Evolutionary conservation across 2,797 vertebrate species (phyloP), one percentile per base, ranked within the genome.

Genomic region (Lindbergichthys nudifrons): DNA sequence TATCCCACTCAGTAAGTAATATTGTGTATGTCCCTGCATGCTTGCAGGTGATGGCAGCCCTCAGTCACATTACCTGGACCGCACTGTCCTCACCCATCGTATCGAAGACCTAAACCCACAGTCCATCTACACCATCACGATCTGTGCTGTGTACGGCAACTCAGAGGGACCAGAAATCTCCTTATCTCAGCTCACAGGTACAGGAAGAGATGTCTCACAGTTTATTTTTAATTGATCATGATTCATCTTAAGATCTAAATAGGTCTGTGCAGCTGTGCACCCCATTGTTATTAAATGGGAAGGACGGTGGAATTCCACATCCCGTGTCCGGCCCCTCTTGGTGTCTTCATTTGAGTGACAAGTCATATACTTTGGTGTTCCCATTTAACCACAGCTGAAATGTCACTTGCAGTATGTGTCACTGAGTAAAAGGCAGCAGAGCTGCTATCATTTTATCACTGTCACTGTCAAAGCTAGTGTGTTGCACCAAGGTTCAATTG

Each of bases 121-220:
- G 83, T 96, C 94, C 3, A 59, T 75, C 13, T 97, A 97, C 87
- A 92, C 59, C 5, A 68, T 97, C 74, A 86, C 93, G 9, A 90
- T 97, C 80, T 76, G 81, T 23, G 96, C 96, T 0, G 81, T 97
- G 13, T 97, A 95, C 61, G 92, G 92, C 66, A 94, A 95, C 82
- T 90, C 89, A 0, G 96, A 97, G 75, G 97, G 96, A n/a, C 96
- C 96, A 0, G 94, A 96, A 71, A 95, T 94, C 70, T 93, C 90
- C 23, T 93, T 97, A 52, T 94, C 94, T 36, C 96, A 97, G 73
- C 83, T 59, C 74, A 98, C 97, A 87, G 95, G 97, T 97, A 89
- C 45, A 36, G 60, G 11, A 52, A 45, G 23, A 39, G 14, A n/a
- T 3, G 41, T 36, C 39, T 67, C 23, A 11, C 19, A n/a, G 15